These are phyloP conservation scores for Drosophila macrospina DNA, from an alignment of 2,888 invertebrate species.

Conservation along the genomic window DNA sequence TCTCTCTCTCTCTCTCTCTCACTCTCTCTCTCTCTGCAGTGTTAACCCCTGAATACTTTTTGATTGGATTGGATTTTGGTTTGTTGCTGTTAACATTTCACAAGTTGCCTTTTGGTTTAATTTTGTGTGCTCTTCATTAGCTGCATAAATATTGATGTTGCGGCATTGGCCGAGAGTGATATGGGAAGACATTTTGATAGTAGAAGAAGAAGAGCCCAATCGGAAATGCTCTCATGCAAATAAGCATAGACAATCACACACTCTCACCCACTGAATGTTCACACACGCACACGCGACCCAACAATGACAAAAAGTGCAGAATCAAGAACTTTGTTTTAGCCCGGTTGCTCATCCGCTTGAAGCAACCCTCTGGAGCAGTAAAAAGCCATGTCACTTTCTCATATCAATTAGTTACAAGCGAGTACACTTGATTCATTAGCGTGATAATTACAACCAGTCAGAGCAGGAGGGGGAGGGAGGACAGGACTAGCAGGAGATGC, in stretches of 20 bases:
- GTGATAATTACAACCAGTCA: conserved; percentile 75
- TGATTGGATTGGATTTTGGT: conserved; percentile 60
- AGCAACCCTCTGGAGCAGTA: conserved; percentile 55
- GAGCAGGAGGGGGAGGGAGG: conserved; percentile 25
- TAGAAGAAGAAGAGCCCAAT: conserved; percentile 16
- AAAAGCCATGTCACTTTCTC: conserved; percentile 72
- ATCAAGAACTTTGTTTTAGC: conserved; percentile 17
- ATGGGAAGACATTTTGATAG: neutral
- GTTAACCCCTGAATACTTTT: conserved; percentile 37
- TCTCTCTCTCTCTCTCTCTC: neutral
- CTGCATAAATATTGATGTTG: conserved; percentile 58
- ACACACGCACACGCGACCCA: conserved; percentile 39
- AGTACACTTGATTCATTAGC: conserved; percentile 81
- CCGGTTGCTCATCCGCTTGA: conserved; percentile 27
- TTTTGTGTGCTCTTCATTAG: conserved; percentile 54
- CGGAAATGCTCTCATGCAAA: conserved; percentile 62
- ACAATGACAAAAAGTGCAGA: conserved; percentile 23
- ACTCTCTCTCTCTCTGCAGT: neutral
- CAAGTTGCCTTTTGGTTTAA: conserved; percentile 37
- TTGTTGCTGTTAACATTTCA: conserved; percentile 29
- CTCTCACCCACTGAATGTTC: conserved; percentile 37
- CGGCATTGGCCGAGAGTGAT: conserved; percentile 6
- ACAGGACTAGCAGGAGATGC: conserved; percentile 22
- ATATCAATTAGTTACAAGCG: conserved; percentile 80
- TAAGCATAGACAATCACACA: conserved; percentile 36